A percentile compares a stretch with the other conserved stretches of the same genome.
Conservation (phyloP, 2,888 invertebrate genomes). For the Cerastis leucographa region DNA sequence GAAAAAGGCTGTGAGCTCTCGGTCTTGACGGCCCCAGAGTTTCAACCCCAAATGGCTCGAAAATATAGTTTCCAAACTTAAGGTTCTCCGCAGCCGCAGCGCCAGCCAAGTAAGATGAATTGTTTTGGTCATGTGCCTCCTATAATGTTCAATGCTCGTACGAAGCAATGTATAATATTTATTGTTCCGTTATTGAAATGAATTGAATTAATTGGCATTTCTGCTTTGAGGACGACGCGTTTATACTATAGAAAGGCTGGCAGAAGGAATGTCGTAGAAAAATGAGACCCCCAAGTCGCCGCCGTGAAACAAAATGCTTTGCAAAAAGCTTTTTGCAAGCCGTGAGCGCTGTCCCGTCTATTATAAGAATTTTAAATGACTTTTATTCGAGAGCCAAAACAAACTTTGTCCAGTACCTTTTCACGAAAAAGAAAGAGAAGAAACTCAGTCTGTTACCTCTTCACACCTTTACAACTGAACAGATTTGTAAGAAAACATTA, state of each 20-base stretch:
- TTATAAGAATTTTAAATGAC: no score
- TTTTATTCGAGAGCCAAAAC: no score
- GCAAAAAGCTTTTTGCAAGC: not conserved
- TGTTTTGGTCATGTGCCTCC: not conserved
- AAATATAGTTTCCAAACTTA: not conserved
- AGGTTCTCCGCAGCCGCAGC: not conserved
- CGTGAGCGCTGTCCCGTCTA: no score
- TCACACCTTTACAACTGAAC: no score
- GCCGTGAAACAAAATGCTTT: not conserved
- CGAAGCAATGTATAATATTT: not conserved
- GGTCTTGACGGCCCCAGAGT: not conserved
- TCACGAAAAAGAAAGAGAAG: no score
- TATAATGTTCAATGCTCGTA: not conserved
- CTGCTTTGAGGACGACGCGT: not conserved
- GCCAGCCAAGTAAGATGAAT: not conserved
- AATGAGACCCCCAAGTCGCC: no score
- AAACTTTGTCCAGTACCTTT: no score
- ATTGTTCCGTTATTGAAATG: no score
- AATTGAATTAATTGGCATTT: no score
- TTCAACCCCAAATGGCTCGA: not conserved
- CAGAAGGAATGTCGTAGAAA: not conserved
- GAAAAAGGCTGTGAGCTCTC: not conserved
- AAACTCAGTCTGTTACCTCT: no score
- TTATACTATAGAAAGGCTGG: not conserved
- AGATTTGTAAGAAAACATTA: no score